phyloP scores from a whole-genome alignment of 2,797 vertebrate species.

The Anableps anableps region DNA sequence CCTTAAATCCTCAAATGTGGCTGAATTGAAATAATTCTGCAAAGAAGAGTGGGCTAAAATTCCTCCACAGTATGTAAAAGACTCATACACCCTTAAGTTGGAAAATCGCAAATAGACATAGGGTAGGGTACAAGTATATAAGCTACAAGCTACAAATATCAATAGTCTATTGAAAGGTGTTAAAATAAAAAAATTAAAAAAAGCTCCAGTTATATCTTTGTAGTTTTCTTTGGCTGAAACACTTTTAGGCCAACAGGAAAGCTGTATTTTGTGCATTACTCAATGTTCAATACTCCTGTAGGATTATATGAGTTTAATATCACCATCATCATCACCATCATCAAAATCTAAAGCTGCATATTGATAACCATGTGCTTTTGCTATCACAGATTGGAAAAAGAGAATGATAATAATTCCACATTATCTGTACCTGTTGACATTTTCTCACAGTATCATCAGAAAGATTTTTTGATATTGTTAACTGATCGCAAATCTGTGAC shows the following conservation, averaged over 20 bases:
- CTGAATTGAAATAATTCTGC: neutral
- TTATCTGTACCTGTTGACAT: too few species aligned
- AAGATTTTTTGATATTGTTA: too few species aligned
- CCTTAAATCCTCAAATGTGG: neutral
- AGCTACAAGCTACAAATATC: neutral
- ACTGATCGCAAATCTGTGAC: too few species aligned
- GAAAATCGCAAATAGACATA: neutral
- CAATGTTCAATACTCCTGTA: neutral
- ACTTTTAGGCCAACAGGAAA: neutral
- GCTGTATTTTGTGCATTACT: neutral
- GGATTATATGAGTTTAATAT: neutral
- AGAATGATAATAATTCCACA: neutral
- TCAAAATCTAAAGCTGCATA: neutral
- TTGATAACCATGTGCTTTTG: neutral
- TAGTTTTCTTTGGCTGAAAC: neutral
- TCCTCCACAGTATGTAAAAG: neutral
- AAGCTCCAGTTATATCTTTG: neutral
- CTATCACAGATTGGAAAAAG: neutral
- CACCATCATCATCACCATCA: neutral
- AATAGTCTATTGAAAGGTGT: neutral
- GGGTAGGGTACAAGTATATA: too few species aligned
- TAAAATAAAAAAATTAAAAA: neutral
- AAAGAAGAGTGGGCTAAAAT: neutral
- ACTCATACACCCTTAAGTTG: neutral
- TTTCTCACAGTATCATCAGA: too few species aligned